These are phyloP conservation scores for Irena cyanogastra DNA, from an alignment of 2,113 vertebrate genomes.

Conservation along the genomic window DNA sequence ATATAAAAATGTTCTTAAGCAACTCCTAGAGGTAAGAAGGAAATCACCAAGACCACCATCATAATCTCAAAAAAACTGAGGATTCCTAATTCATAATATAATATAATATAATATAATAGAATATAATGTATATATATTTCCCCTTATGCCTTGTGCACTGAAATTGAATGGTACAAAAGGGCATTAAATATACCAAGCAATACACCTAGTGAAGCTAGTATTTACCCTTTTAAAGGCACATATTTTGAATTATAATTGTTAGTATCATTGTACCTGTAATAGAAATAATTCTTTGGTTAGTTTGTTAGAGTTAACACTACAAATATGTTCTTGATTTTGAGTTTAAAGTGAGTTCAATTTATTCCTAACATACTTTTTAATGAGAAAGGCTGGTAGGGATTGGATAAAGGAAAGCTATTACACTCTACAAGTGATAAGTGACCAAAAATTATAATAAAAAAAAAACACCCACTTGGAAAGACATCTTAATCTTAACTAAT, in stretches of 20 bases:
- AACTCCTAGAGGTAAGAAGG: background rate
- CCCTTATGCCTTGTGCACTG: background rate
- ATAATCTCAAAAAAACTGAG: background rate
- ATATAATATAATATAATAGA: background rate
- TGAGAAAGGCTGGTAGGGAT: background rate
- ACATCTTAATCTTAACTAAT: background rate
- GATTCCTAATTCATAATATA: fast-evolving
- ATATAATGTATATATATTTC: too few species aligned
- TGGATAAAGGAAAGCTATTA: background rate
- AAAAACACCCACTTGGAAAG: too few species aligned
- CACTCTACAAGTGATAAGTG: background rate
- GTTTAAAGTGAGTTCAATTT: background rate
- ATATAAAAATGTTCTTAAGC: background rate
- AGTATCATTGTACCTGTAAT: background rate
- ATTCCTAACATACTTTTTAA: background rate
- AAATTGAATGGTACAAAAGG: background rate
- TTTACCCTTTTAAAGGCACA: background rate
- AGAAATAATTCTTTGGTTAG: background rate
- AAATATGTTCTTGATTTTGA: background rate
- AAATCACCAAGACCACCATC: background rate
- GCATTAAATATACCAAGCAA: too few species aligned
- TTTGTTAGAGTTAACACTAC: background rate
- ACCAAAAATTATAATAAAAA: too few species aligned
- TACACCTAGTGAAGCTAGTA: background rate
- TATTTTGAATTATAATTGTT: background rate